Evolutionary conservation across 2,888 invertebrate genomes (phyloP).

Genomic region (Chrysotoxum bicinctum): DNA sequence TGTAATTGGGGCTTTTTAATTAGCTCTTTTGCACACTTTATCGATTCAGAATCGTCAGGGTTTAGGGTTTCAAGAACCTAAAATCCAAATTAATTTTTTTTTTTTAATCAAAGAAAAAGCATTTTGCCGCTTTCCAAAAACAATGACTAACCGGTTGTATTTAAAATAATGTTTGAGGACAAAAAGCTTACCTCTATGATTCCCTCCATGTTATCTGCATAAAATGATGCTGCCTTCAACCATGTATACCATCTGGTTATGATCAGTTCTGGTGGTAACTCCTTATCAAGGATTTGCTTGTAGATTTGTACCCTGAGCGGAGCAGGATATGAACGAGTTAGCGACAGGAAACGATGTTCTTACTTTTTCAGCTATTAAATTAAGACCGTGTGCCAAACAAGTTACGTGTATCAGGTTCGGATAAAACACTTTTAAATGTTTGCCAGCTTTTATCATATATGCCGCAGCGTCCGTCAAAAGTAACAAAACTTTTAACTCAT

Average conservation of each 20-base stretch:
- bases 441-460: slow-evolving; percentile 33
- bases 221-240: no score
- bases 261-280: slow-evolving; percentile 55
- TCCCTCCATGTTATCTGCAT: no score
- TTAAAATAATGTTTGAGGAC: no score
- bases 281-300: slow-evolving; percentile 49
- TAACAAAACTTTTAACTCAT: slow-evolving; percentile 46
- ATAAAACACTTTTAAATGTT: slow-evolving; percentile 48
- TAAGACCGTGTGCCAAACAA: slow-evolving; percentile 27
- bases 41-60: no score
- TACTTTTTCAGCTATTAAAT: slow-evolving; percentile 38
- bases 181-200: no score
- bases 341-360: slow-evolving; percentile 39
- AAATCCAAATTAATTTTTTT: no score
- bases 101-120: no score
- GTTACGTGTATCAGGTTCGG: slow-evolving; percentile 44
- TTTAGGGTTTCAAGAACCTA: no score
- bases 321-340: slow-evolving; percentile 47
- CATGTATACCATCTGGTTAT: slow-evolving; percentile 61
- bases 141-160: no score
- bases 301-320: slow-evolving; percentile 39
- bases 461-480: slow-evolving; percentile 48
- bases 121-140: no score
- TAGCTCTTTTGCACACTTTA: no score
- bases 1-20: no score